Conservation (phyloP, 2,888 invertebrate species). For the Folsomia manolachei region DNA sequence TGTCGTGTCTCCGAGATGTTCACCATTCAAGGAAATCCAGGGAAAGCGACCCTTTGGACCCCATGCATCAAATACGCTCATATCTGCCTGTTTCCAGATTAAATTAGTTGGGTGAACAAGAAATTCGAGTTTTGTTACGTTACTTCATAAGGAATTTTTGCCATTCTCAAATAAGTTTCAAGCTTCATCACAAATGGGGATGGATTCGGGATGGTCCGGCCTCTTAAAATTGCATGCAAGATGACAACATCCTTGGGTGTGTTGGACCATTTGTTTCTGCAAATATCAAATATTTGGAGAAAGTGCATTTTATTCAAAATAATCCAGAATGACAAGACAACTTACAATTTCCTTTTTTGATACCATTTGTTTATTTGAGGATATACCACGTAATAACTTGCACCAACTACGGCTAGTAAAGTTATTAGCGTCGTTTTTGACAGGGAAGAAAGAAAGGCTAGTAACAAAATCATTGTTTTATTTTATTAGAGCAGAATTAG, state of each 20-base stretch:
- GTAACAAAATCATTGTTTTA: not conserved
- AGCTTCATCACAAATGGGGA: slow-evolving; percentile 31
- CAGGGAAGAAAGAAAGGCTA: not conserved
- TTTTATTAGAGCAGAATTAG: no score
- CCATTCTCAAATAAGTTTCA: slow-evolving; percentile 32
- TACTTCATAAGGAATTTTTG: slow-evolving; percentile 26
- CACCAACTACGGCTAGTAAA: not conserved
- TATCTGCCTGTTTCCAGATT: slow-evolving; percentile 6
- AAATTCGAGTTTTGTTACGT: not conserved
- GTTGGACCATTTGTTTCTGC: slow-evolving; percentile 28
- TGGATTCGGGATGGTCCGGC: slow-evolving; percentile 2
- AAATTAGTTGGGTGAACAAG: not conserved
- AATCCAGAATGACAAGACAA: not conserved
- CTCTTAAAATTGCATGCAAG: slow-evolving; percentile 11
- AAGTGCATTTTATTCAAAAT: no score
- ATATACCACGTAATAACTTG: not conserved
- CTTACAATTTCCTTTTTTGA: not conserved
- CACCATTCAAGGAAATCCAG: slow-evolving; percentile 45
- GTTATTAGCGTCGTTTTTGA: not conserved
- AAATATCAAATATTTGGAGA: not conserved
- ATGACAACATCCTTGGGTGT: slow-evolving; percentile 35
- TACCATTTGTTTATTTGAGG: not conserved
- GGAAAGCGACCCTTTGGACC: slow-evolving; percentile 40
- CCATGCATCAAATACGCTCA: slow-evolving; percentile 19
- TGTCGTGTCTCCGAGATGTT: slow-evolving; percentile 42